Conservation (phyloP, 2,888 invertebrate species). For the Dioctria rufipes region DNA sequence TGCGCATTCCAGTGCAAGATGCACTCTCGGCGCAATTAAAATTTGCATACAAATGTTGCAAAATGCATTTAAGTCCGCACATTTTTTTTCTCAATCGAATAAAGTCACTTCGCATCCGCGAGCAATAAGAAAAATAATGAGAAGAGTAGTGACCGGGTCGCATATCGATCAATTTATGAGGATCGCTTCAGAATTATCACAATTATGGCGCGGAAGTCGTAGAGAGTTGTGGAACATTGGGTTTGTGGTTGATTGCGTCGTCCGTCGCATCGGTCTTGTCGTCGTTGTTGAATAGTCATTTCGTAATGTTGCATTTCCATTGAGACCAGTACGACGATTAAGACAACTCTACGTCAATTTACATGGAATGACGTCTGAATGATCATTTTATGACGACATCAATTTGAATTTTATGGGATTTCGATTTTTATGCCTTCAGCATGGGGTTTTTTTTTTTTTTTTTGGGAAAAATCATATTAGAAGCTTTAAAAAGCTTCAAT, state of each 20-base stretch:
- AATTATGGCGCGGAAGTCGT: slow-evolving; percentile 26
- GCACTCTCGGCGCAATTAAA: slow-evolving; percentile 39
- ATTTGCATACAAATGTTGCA: slow-evolving; percentile 23
- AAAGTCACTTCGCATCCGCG: not conserved
- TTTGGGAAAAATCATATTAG: no score
- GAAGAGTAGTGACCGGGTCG: slow-evolving; percentile 1
- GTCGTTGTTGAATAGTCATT: no score
- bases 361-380: not conserved
- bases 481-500: no score
- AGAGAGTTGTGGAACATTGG: no score
- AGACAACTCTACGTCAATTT: not conserved
- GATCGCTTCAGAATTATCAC: slow-evolving; percentile 18
- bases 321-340: not conserved
- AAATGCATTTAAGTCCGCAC: no score
- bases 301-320: not conserved
- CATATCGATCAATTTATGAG: slow-evolving; percentile 29
- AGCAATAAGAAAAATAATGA: slow-evolving; percentile 17
- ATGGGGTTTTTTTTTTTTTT: no score
- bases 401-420: slow-evolving; percentile 5
- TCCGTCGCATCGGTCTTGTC: no score
- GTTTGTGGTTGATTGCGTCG: no score
- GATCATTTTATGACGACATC: not conserved
- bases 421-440: not conserved
- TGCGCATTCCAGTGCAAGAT: slow-evolving; percentile 28
- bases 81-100: not conserved